Evolutionary conservation across 1,140 invertebrate species (phyloP), one percentile per base, ranked within the genome.

Genomic region (Mercenaria mercenaria): DNA sequence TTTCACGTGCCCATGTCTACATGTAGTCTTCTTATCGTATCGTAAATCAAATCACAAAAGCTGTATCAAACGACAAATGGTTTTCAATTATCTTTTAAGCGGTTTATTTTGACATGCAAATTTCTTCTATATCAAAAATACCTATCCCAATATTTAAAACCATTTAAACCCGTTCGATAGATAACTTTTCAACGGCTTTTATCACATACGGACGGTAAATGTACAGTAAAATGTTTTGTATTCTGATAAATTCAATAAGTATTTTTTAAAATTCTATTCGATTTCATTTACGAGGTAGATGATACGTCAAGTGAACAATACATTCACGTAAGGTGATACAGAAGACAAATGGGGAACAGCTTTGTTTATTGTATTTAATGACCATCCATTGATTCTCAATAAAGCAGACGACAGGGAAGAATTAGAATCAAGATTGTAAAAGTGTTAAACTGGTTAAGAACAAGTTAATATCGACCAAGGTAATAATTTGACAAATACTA

Each of bases 171-270:
- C 67, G 2, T 72, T 41, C 34, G 39, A 72, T 72, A 72, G 67
- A 72, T 72, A 72, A 72, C 67, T 72, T 72, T 37, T 72, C 67
- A 72, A 72, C 29, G 29, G 18, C 18, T 72, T 20, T 72, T 41
- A 41, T 72, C 67, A 72, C 29, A 11, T 29, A 11, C 26, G 2
- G 59, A 64, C 59, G 1, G 29, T 64, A 64, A 64, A 64, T 64
- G 26, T 29, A 64, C 59, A 64, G 29, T 64, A 64, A 26, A 8
- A n/a, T 15, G 10, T 64, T 29, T 23, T 15, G 52, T 56, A 56
- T 6, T 29, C 26, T 29, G n/a, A 64, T 29, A 64, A 64, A 26
- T 64, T 64, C 59, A 29, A 64, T 64, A 64, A 29, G 1, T 3
- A 26, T 29, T 29, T 29, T 64, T 64, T 8, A 29, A 29, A 64